phyloP scores from a whole-genome alignment of 2,113 vertebrate genomes.

The Dicerorhinus sumatrensis region DNA sequence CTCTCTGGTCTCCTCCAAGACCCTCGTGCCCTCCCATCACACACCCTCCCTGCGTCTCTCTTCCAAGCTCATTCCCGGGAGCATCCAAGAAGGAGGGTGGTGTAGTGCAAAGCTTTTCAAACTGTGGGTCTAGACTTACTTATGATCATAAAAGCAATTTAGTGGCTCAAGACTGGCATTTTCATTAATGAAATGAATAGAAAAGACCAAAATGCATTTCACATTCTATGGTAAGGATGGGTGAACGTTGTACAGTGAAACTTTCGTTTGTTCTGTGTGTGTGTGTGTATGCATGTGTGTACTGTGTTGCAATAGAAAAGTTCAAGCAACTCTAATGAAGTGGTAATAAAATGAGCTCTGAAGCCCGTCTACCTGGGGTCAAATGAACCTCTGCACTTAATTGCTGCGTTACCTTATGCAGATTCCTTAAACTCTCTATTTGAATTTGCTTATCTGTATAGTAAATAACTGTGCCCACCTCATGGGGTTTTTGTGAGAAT shows the following conservation, averaged over 20 bases:
- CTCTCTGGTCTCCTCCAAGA: neutral
- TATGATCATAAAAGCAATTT: neutral
- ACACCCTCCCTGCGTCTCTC: neutral
- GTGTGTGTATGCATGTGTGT: fast-evolving
- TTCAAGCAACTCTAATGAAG: neutral
- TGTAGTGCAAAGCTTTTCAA: neutral
- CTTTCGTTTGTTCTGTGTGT: neutral
- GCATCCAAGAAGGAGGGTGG: neutral
- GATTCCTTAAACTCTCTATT: neutral
- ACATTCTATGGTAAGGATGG: neutral
- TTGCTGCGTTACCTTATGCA: neutral
- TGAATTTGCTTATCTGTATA: neutral
- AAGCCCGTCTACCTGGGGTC: neutral
- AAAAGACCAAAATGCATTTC: constrained; percentile 33
- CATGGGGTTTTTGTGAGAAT: neutral
- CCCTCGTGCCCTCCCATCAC: neutral
- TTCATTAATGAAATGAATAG: neutral
- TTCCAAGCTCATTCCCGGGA: neutral
- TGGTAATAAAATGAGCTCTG: neutral
- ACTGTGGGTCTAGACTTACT: neutral
- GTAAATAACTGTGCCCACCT: neutral
- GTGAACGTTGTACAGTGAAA: neutral
- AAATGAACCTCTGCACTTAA: neutral
- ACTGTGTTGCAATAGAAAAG: neutral
- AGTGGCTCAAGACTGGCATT: neutral